Evolutionary conservation across 1,140 invertebrate species (phyloP).

Genomic region (Drosophila tristis): DNA sequence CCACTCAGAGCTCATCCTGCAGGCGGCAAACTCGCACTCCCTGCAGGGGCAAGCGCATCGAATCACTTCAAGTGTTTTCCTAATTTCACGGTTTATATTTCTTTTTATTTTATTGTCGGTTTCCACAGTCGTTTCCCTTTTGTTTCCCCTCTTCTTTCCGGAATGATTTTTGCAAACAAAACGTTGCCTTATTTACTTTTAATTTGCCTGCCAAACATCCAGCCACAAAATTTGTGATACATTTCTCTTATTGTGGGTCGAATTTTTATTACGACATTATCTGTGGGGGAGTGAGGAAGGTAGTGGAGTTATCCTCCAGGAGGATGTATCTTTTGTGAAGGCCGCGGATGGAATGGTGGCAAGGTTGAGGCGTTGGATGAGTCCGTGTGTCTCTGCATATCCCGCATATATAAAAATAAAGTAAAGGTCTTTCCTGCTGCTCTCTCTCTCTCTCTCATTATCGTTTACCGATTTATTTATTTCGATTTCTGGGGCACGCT

Average conservation of each 20-base stretch:
- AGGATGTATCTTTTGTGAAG: not conserved
- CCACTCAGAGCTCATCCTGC: not conserved
- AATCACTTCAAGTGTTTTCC: conserved; percentile 78
- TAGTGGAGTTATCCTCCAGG: too few relatives aligned
- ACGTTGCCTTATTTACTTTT: conserved; percentile 78
- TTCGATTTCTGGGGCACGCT: conserved; percentile 53
- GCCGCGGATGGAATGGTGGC: too few relatives aligned
- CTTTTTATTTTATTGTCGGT: conserved; percentile 46
- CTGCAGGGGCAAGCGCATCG: conserved; percentile 41
- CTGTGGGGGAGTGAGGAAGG: not conserved
- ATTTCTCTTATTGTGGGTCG: conserved; percentile 27
- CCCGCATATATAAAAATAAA: conserved; percentile 17
- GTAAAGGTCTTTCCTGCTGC: not conserved
- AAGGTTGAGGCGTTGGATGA: not conserved
- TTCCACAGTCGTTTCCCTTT: not conserved
- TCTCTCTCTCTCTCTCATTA: conserved; percentile 34
- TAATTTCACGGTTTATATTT: conserved; percentile 74
- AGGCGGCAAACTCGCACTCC: too few relatives aligned
- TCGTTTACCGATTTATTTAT: conserved; percentile 60
- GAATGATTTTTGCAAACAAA: conserved; percentile 21
- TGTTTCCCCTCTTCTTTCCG: not conserved
- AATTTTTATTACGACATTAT: conserved; percentile 59
- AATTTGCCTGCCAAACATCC: conserved; percentile 74
- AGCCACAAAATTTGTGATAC: conserved; percentile 33
- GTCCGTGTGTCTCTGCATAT: not conserved